Conservation (phyloP, 1,140 invertebrate genomes). For the Antheraea mylitta region DNA sequence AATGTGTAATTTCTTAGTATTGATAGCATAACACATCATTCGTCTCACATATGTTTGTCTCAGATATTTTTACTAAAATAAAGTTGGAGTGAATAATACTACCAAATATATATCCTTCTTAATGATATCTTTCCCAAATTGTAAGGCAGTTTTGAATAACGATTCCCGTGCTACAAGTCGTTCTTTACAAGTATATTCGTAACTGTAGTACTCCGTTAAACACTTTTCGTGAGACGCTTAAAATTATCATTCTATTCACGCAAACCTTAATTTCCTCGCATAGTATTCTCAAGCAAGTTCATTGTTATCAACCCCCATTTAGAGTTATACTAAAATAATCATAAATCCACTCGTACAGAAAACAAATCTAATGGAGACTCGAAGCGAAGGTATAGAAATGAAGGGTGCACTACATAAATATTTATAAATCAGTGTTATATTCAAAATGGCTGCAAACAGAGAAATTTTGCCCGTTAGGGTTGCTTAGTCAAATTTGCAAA, state of each 20-base stretch:
- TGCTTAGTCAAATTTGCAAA: conserved; percentile 24
- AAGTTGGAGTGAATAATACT: too few relatives aligned
- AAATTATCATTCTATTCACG: not conserved
- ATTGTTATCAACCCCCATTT: not conserved
- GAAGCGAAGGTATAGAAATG: conserved; percentile 18
- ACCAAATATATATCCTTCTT: too few relatives aligned
- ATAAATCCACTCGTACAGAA: conserved; percentile 4
- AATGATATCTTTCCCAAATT: too few relatives aligned
- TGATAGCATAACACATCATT: too few relatives aligned
- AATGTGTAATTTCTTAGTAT: too few relatives aligned
- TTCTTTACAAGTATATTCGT: too few relatives aligned
- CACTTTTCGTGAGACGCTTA: not conserved
- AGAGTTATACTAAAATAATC: not conserved
- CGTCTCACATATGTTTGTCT: too few relatives aligned
- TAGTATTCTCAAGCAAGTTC: not conserved
- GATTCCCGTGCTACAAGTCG: too few relatives aligned
- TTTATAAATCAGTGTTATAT: conserved; percentile 31
- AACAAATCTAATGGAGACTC: conserved; percentile 7
- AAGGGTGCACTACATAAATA: conserved; percentile 27
- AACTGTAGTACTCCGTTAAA: too few relatives aligned
- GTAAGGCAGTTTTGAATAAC: too few relatives aligned
- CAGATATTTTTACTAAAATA: too few relatives aligned
- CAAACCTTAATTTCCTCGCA: not conserved
- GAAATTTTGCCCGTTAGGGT: conserved; percentile 16
- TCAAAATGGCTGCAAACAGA: conserved; percentile 28